Evolutionary conservation across 2,797 vertebrate species (phyloP), one percentile per base, ranked within the genome.

Genomic region (Sparus aurata): DNA sequence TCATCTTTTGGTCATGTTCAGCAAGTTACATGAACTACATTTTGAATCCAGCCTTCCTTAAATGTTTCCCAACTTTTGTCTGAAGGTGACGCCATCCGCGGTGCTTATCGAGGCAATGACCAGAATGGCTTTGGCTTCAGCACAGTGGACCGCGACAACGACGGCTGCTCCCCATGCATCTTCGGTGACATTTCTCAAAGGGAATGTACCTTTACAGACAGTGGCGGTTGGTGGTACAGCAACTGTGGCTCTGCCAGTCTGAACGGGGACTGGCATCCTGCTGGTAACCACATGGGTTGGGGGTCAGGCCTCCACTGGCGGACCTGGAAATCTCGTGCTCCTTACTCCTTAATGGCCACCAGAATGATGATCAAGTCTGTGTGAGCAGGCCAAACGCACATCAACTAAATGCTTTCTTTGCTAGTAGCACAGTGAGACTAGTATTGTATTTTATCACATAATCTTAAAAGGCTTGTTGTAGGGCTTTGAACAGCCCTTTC

Each of bases 101-200:
- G 89, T 2, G 7, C 8, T 0, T 76, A 87, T 13, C 0, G 15
- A 0, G 86, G 80, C n/a, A 77, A 87, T 1, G 34, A 90, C 82
- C 95, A 94, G 85, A 93, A 93, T 1, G 86, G 91, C 62, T 89
- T 41, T 0, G 87, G 91, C 71, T 95, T 95, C 89, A 95, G 94
- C 85, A 93, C 91, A 3, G 0, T 13, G 0, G 92, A 94, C 78
- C 67, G 50, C 0, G 91, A 94, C 89, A 89, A 89, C 0, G 92
- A 94, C 0, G 91, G 85, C 79, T 93, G 94, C 83, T 30, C 62
- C 0, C 91, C 87, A 0, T 94, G 93, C 69, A 34, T 91, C 58
- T 89, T 92, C 0, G 91, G 88, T 0, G 90, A 93, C 79, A 85
- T 89, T 3, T 74, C 50, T 1, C 0, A 64, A 12, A 0, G 0